Conservation (phyloP, 1,140 invertebrate species). For the Lucilia sericata region DNA sequence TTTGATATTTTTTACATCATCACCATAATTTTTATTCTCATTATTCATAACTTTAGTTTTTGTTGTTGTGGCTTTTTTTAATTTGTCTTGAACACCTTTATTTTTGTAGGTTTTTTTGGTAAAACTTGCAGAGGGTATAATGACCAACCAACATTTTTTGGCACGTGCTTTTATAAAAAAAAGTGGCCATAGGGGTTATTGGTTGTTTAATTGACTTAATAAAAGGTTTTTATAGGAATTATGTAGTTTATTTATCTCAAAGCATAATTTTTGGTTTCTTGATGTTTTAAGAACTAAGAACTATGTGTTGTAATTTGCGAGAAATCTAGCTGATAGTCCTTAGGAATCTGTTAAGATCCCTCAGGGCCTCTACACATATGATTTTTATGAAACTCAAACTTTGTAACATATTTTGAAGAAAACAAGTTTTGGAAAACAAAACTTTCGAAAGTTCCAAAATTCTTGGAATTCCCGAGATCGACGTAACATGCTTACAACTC, state of each 20-base stretch:
- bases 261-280: too few relatives aligned
- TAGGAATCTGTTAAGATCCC: too few relatives aligned
- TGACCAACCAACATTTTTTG: background rate
- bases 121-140: background rate
- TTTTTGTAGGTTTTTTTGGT: background rate
- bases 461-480: too few relatives aligned
- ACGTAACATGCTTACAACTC: too few relatives aligned
- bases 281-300: too few relatives aligned
- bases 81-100: conserved; percentile 9
- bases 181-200: background rate
- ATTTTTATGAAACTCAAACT: too few relatives aligned
- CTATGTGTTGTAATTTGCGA: too few relatives aligned
- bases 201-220: background rate
- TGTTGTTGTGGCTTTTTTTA: background rate
- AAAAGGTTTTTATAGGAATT: background rate
- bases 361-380: too few relatives aligned
- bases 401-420: too few relatives aligned
- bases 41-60: background rate
- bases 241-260: background rate
- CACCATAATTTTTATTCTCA: conserved; percentile 7
- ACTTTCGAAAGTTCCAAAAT: too few relatives aligned
- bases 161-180: conserved; percentile 2
- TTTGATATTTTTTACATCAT: background rate
- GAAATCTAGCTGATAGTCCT: too few relatives aligned
- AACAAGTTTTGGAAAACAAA: too few relatives aligned